phyloP scores from a whole-genome alignment of 2,888 invertebrate genomes.

The Harpagoxenus sublaevis region DNA sequence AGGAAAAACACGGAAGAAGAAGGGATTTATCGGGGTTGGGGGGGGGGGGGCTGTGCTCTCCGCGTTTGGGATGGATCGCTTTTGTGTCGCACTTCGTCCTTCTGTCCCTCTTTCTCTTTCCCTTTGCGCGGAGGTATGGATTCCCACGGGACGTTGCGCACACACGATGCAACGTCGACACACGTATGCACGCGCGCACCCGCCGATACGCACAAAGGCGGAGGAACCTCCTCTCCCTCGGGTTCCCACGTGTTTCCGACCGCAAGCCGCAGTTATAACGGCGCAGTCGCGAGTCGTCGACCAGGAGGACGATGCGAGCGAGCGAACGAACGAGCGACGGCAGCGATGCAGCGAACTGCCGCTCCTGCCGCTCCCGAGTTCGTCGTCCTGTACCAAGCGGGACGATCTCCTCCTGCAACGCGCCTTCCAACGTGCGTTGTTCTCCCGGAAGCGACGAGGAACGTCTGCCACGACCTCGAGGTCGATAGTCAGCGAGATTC shows the following conservation, averaged over 20 bases:
- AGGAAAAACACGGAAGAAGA: conserved; percentile 73
- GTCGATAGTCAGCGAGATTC: conserved; percentile 51
- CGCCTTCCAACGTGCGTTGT: conserved; percentile 9
- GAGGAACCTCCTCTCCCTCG: conserved; percentile 72
- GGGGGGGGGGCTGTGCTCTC: neutral
- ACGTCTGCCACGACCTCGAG: conserved; percentile 55
- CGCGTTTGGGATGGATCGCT: conserved; percentile 72
- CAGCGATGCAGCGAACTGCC: conserved; percentile 31
- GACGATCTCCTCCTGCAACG: conserved; percentile 30
- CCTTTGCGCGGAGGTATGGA: conserved; percentile 69
- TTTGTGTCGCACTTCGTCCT: conserved; percentile 75
- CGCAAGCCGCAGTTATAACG: conserved; percentile 79
- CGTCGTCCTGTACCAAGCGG: conserved; percentile 67
- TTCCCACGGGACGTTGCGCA: conserved; percentile 82
- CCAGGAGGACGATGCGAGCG: conserved; percentile 62
- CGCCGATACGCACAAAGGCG: conserved; percentile 66
- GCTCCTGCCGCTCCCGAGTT: conserved; percentile 61
- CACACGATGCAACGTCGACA: conserved; percentile 63
- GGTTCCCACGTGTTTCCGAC: conserved; percentile 83
- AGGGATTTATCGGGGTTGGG: conserved; percentile 73
- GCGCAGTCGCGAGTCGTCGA: conserved; percentile 79
- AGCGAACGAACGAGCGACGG: neutral
- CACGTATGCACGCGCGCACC: conserved; percentile 62
- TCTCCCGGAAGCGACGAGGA: conserved; percentile 61
- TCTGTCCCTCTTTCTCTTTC: neutral